These are phyloP conservation scores for Tor tambroides DNA, from an alignment of 2,113 vertebrate genomes.

Conservation along the genomic window DNA sequence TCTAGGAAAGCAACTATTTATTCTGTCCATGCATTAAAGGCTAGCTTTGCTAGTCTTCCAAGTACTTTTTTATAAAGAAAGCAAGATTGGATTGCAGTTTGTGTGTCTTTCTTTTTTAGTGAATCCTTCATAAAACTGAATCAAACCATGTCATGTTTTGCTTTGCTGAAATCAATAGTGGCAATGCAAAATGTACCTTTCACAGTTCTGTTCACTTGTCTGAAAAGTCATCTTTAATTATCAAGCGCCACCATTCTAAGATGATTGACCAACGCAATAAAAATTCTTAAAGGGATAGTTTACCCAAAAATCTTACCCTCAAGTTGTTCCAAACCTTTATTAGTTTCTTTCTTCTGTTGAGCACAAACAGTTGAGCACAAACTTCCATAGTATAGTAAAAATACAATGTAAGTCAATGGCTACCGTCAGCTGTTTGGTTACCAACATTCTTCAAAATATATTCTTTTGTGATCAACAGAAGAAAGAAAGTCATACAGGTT, in stretches of 20 bases:
- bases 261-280: not conserved
- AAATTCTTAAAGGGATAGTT: not conserved
- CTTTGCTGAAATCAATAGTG: not conserved
- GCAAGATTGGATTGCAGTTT: not conserved
- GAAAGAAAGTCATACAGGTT: no score
- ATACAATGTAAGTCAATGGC: no score
- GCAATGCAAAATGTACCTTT: not conserved
- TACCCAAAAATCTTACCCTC: no score
- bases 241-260: not conserved
- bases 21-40: conserved; percentile 1
- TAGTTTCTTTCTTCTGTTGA: no score
- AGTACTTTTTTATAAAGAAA: not conserved
- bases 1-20: not conserved
- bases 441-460: no score
- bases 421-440: no score
- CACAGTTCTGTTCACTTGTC: not conserved
- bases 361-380: no score
- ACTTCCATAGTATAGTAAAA: no score
- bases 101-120: not conserved
- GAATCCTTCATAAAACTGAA: no score
- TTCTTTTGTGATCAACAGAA: no score
- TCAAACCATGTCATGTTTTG: no score
- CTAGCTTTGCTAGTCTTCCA: not conserved
- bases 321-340: no score
- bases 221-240: not conserved